Conservation (phyloP, 2,113 vertebrate genomes). For the Hirundichthys speculiger region DNA sequence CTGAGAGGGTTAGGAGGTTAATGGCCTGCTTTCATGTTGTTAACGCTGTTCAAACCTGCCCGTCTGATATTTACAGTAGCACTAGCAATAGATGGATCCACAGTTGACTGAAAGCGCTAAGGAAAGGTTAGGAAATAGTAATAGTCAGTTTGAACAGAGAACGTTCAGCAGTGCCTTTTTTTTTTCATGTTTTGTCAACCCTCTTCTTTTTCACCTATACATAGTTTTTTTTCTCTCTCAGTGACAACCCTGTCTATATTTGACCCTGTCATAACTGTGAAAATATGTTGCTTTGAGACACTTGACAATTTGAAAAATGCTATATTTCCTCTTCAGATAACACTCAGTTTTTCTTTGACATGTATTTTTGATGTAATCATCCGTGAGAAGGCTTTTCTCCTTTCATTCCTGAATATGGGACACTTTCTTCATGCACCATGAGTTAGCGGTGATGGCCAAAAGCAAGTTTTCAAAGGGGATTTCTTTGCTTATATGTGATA, state of each 20-base stretch:
- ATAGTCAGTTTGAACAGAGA: not conserved
- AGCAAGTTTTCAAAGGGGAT: too few relatives aligned
- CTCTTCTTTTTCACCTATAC: too few relatives aligned
- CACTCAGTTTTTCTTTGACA: not conserved
- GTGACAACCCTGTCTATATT: too few relatives aligned
- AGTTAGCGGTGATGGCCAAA: not conserved
- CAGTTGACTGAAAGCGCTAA: not conserved
- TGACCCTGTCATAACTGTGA: not conserved
- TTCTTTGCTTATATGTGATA: conserved; percentile 9
- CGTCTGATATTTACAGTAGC: not conserved
- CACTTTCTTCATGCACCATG: not conserved
- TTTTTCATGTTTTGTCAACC: not conserved
- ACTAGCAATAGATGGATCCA: not conserved
- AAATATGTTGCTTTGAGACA: not conserved
- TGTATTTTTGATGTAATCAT: conserved; percentile 1
- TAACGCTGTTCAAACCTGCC: not conserved
- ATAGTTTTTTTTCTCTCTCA: too few relatives aligned
- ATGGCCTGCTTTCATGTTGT: too few relatives aligned
- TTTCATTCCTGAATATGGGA: not conserved
- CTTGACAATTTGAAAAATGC: not conserved
- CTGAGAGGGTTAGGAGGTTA: not conserved
- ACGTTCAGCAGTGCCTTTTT: not conserved
- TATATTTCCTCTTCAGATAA: not conserved
- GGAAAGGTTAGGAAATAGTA: not conserved
- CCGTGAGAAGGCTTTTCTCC: not conserved